These are phyloP conservation scores for Chymomyza procnemis DNA, from an alignment of 2,888 invertebrate genomes.

Conservation along the genomic window DNA sequence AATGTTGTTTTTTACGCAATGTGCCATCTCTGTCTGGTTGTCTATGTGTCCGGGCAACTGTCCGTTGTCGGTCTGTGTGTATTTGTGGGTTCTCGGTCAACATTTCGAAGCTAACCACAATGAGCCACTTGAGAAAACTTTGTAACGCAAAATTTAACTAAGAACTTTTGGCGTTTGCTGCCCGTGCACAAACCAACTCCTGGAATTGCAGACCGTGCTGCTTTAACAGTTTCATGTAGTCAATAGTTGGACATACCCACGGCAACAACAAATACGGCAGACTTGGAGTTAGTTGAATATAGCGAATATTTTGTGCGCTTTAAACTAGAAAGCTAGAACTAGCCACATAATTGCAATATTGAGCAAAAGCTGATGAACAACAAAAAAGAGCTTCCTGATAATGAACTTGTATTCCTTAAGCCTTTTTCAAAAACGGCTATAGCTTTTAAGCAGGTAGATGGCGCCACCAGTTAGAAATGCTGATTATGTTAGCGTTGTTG, in stretches of 20 bases:
- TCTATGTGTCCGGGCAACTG: not conserved
- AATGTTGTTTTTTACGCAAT: not conserved
- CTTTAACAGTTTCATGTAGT: conserved; percentile 23
- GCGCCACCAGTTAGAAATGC: too few species aligned
- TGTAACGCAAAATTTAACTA: conserved; percentile 61
- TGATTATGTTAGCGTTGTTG: too few species aligned
- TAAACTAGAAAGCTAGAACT: too few species aligned
- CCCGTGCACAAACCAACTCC: conserved; percentile 18
- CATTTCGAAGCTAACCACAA: conserved; percentile 63
- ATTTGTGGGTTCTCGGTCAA: conserved; percentile 52
- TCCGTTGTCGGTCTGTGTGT: not conserved
- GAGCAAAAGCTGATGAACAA: too few species aligned
- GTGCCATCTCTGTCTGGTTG: conserved; percentile 2
- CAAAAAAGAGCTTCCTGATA: too few species aligned
- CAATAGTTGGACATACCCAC: conserved; percentile 28
- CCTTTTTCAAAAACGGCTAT: too few species aligned
- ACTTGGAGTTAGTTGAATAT: too few species aligned
- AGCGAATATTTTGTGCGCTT: too few species aligned
- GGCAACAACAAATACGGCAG: not conserved
- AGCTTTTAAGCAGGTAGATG: too few species aligned
- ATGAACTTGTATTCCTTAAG: too few species aligned
- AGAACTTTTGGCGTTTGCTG: conserved; percentile 70
- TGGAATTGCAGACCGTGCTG: not conserved
- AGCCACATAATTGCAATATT: too few species aligned
- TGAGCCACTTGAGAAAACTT: conserved; percentile 68